These are phyloP conservation scores for Nomada flava DNA, from an alignment of 2,888 invertebrate genomes.

Conservation along the genomic window DNA sequence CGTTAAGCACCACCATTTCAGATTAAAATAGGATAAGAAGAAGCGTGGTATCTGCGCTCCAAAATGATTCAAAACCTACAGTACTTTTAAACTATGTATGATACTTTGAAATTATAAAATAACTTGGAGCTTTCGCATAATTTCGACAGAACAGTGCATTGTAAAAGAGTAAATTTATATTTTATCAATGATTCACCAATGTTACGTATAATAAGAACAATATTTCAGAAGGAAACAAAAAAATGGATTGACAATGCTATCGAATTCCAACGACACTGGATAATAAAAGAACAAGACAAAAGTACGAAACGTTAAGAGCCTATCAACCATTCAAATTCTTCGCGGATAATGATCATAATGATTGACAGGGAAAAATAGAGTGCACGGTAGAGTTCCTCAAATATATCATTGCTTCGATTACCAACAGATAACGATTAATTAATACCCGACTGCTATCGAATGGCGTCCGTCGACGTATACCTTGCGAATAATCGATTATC, in stretches of 20 bases:
- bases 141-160: background rate
- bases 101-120: background rate
- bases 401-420: conserved; percentile 15
- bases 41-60: too few relatives aligned
- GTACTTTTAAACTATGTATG: background rate
- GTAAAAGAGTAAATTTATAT: background rate
- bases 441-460: conserved; percentile 33
- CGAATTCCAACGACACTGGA: background rate
- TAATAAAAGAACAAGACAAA: background rate
- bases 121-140: background rate
- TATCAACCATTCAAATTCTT: background rate
- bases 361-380: conserved; percentile 3
- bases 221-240: too few relatives aligned
- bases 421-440: conserved; percentile 42
- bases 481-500: conserved; percentile 35
- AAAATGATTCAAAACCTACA: background rate
- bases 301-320: background rate
- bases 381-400: too few relatives aligned
- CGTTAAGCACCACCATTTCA: background rate
- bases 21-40: background rate
- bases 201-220: too few relatives aligned
- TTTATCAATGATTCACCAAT: too few relatives aligned
- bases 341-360: background rate
- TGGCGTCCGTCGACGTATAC: conserved; percentile 31
- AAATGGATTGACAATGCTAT: background rate